A percentile compares a stretch with the other conserved stretches of the same genome.
phyloP scores from a whole-genome alignment of 2,113 vertebrate genomes.

The Mionectes macconnelli region DNA sequence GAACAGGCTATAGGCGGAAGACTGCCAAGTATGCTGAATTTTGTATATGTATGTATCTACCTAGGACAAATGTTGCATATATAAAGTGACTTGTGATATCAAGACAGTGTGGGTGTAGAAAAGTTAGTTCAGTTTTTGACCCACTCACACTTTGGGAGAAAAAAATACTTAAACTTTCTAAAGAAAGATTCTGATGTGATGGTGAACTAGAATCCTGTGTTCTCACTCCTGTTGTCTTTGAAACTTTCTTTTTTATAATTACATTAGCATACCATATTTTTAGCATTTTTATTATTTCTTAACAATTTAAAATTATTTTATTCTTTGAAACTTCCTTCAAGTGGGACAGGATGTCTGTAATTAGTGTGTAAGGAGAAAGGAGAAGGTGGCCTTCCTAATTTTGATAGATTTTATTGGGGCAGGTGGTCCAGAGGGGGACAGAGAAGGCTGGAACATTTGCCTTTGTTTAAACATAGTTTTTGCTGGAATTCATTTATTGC shows the following conservation, averaged over 20 bases:
- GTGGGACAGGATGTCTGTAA: background rate
- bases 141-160: background rate
- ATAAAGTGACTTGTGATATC: background rate
- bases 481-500: background rate
- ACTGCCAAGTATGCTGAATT: too few relatives aligned
- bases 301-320: background rate
- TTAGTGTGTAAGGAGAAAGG: background rate
- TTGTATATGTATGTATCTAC: too few relatives aligned
- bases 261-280: background rate
- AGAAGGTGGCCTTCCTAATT: background rate
- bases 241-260: background rate
- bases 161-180: background rate
- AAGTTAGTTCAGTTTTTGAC: background rate
- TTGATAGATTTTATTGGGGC: background rate
- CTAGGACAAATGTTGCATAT: too few relatives aligned
- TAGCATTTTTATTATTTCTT: background rate
- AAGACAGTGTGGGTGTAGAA: background rate
- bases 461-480: background rate
- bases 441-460: background rate
- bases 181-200: background rate
- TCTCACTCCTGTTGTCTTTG: background rate
- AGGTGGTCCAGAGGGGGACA: background rate
- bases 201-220: background rate
- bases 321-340: background rate
- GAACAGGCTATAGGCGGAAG: too few relatives aligned